phyloP scores from a whole-genome alignment of 2,888 invertebrate genomes.

The Calephelis perditalis region DNA sequence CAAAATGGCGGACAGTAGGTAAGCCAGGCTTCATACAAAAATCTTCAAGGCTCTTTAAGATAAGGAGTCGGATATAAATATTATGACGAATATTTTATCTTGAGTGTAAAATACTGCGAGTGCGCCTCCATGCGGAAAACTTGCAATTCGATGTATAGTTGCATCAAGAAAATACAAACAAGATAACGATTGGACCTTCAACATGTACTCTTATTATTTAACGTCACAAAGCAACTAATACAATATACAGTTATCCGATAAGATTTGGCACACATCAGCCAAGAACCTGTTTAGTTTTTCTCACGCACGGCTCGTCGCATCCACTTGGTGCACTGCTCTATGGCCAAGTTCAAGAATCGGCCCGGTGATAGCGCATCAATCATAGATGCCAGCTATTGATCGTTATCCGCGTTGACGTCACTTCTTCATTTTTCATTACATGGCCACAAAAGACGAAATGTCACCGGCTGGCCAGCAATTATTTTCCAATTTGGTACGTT shows the following conservation, averaged over 20 bases:
- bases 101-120: too few relatives aligned
- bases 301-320: neutral
- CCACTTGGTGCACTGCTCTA: conserved; percentile 4
- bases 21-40: too few relatives aligned
- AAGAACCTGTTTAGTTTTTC: conserved; percentile 2
- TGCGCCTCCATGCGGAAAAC: too few relatives aligned
- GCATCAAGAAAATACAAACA: too few relatives aligned
- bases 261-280: neutral
- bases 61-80: too few relatives aligned
- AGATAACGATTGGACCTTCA: too few relatives aligned
- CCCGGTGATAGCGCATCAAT: conserved; percentile 7
- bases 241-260: neutral
- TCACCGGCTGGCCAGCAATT: conserved; percentile 47
- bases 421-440: conserved; percentile 52
- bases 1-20: too few relatives aligned
- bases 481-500: conserved; percentile 54
- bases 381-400: conserved; percentile 41
- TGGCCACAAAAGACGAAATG: conserved; percentile 41
- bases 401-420: conserved; percentile 48
- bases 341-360: conserved; percentile 11
- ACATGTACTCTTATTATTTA: neutral
- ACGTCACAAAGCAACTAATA: neutral
- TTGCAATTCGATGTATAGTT: too few relatives aligned
- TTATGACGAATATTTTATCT: too few relatives aligned
- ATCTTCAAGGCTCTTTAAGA: too few relatives aligned